phyloP scores from a whole-genome alignment of 2,797 vertebrate species.

The Adelosebastes latens region DNA sequence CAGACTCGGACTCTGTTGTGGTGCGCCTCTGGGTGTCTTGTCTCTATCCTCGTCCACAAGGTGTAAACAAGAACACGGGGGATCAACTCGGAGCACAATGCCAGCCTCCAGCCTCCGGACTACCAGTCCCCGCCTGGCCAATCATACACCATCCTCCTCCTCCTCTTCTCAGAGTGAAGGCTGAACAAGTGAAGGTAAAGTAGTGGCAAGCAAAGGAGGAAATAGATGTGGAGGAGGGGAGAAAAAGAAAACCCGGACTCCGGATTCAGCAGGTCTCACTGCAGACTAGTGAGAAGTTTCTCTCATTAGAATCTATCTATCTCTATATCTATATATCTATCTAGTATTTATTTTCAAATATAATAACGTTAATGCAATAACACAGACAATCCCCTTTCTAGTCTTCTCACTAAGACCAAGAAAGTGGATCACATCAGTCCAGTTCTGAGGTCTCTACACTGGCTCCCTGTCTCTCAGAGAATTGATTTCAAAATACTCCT shows the following conservation, averaged over 20 bases:
- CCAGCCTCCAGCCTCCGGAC: conserved; percentile 81
- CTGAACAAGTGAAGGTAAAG: conserved; percentile 76
- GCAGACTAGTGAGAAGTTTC: neutral
- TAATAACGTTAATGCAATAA: neutral
- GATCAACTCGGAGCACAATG: conserved; percentile 64
- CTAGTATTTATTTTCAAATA: neutral
- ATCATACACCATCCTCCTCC: conserved; percentile 78
- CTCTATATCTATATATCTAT: conserved; percentile 31
- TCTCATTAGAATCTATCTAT: conserved; percentile 42
- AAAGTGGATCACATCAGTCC: no score
- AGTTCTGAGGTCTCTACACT: no score
- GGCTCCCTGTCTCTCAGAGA: no score
- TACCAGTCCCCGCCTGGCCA: conserved; percentile 79
- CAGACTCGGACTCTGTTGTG: conserved; percentile 13
- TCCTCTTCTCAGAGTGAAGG: conserved; percentile 61
- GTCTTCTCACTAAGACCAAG: neutral
- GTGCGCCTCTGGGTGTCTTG: conserved; percentile 26
- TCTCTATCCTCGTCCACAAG: conserved; percentile 67
- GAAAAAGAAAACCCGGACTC: conserved; percentile 75
- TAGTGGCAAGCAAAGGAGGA: conserved; percentile 55
- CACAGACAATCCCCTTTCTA: neutral
- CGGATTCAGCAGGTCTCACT: conserved; percentile 33
- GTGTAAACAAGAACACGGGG: conserved; percentile 84
- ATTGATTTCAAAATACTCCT: no score
- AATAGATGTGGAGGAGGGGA: conserved; percentile 61